Conservation (phyloP, 2,113 vertebrate genomes). For the Carettochelys insculpta region DNA sequence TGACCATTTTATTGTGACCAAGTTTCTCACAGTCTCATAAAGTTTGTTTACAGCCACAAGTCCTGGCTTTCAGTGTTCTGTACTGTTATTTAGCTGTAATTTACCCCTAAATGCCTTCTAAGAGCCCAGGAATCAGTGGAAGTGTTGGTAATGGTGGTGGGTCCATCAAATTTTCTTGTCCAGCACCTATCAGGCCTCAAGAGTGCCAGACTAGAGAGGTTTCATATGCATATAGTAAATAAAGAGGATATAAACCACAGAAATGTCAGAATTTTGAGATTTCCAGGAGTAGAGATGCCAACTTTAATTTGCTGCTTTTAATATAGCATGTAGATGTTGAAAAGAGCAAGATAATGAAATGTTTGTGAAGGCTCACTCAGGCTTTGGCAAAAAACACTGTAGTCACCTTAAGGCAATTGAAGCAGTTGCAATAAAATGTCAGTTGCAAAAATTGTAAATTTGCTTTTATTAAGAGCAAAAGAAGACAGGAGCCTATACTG, state of each 20-base stretch:
- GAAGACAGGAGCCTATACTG: not conserved
- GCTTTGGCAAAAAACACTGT: not conserved
- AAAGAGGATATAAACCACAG: slow-evolving; percentile 59
- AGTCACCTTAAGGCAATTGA: slow-evolving; percentile 1
- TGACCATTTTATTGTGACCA: no score
- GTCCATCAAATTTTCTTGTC: no score
- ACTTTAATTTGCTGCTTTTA: slow-evolving; percentile 69
- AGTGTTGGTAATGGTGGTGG: no score
- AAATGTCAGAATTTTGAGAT: slow-evolving; percentile 49
- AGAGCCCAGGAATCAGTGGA: no score
- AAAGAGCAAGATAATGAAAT: slow-evolving; percentile 52
- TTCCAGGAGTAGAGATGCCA: slow-evolving; percentile 56
- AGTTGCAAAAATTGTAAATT: not conserved
- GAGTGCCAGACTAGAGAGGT: no score
- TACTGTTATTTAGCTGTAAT: no score
- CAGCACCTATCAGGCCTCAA: no score
- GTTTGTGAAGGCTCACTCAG: slow-evolving; percentile 30
- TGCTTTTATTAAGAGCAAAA: slow-evolving; percentile 19
- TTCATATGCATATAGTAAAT: no score
- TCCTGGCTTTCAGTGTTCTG: no score
- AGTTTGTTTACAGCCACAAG: no score
- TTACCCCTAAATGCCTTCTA: no score
- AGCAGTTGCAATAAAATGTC: slow-evolving; percentile 11
- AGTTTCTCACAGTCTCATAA: no score
- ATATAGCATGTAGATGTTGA: slow-evolving; percentile 50